A percentile compares a stretch with the other conserved stretches of the same genome.
phyloP scores from a whole-genome alignment of 30 jellyfish, hydroid and myxozoan genomes.

The Haliclystus octoradiatus region DNA sequence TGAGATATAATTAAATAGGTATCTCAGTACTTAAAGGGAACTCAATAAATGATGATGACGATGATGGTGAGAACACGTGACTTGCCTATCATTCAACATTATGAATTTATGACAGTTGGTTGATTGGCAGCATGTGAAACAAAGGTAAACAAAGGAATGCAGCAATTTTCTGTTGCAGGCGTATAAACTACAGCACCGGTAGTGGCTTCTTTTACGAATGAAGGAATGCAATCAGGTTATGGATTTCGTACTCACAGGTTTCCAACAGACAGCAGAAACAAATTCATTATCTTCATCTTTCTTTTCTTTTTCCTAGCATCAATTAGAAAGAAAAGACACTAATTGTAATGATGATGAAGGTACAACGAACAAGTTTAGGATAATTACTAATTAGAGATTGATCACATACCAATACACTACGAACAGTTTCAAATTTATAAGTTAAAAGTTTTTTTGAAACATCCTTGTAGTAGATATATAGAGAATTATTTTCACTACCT shows the following conservation, averaged over 20 bases:
- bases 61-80: background rate
- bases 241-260: conserved; percentile 63
- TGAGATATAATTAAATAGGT: too few relatives aligned
- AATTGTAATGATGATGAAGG: too few relatives aligned
- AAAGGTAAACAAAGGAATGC: background rate
- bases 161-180: background rate
- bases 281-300: conserved; percentile 87
- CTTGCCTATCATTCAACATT: background rate
- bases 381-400: background rate
- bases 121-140: background rate
- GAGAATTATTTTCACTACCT: conserved; percentile 95
- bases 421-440: conserved; percentile 73
- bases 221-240: background rate
- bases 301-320: conserved; percentile 73
- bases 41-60: too few relatives aligned
- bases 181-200: background rate
- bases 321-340: background rate
- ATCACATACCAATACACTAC: conserved; percentile 70
- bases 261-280: conserved; percentile 98
- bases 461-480: conserved; percentile 81
- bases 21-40: too few relatives aligned
- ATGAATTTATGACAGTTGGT: background rate
- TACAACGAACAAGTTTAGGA: background rate
- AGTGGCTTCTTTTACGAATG: background rate
- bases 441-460: conserved; percentile 87